Base-by-base conservation (phyloP, 2,113 vertebrate genomes). In the Dipodomys merriami region DNA sequence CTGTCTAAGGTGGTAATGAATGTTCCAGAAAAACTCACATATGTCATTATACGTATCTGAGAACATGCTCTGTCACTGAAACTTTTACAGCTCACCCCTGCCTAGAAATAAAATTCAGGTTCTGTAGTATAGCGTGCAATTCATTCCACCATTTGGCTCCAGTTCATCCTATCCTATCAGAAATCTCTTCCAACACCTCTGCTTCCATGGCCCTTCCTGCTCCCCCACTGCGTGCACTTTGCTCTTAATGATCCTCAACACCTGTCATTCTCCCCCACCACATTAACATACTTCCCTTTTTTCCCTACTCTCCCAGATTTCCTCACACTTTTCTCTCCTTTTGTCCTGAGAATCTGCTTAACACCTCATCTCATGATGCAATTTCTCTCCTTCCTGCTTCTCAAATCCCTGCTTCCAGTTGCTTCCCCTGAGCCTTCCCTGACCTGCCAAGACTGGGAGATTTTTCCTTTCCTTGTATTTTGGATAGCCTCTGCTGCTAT, bases 131-230 rank as follows among this genome's bases (percentile, higher is more conserved):
- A 18, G 12, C 4, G 13, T 30, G 5, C 44, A 49, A 29, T 33
- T 9, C 11, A 11, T 20, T 39, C 49, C 68, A 78, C 2, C 3
- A 2, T 16, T 64, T 35, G 68, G 33, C 44, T 83, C 80, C 30
- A 64, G 46, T 30, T 81, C 46, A 33, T 62, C 12, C 6, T 9
- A 39, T 39, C 39, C 39, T 72, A 5, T 60, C 53, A 11, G 25
- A 18, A 67, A 73, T 35, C 2, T 46, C 62, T 80, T 79, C 71
- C 35, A 39, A 1, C 6, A 30, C 15, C 2, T 2, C 4, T 12
- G 2, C 15, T 65, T 69, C n/a, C 25, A 15, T 6, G 25, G 23
- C 3, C 10, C 1, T 16, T 76, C 25, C 1, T 0, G 1, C 20
- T 11, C 30, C 23, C 25, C 10, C 0, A 22, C 46, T 15, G 7